phyloP scores from a whole-genome alignment of 2,888 invertebrate genomes.

The Drosophila formosana region DNA sequence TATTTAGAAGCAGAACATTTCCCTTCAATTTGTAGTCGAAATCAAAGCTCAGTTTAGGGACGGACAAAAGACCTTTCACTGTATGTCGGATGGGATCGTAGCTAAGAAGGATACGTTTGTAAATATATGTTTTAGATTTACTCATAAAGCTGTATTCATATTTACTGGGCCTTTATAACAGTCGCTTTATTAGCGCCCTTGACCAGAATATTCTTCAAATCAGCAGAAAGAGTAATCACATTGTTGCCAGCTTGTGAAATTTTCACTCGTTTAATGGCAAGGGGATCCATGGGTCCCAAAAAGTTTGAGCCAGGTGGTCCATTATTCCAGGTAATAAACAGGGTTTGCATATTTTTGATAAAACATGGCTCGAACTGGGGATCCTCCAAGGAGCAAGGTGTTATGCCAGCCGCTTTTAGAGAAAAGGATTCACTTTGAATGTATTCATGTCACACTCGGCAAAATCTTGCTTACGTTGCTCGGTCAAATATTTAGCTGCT shows the following conservation, averaged over 20 bases:
- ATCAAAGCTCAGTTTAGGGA: slow-evolving; percentile 88
- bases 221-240: not conserved
- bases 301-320: not conserved
- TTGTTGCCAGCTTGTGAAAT: slow-evolving; percentile 1
- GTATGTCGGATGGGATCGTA: slow-evolving; percentile 43
- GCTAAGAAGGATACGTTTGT: slow-evolving; percentile 22
- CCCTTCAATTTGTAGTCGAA: slow-evolving; percentile 89
- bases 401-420: not conserved
- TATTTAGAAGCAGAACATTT: slow-evolving; percentile 88
- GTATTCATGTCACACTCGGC: not conserved
- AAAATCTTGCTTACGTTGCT: not conserved
- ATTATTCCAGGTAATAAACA: not conserved
- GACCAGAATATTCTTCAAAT: not conserved
- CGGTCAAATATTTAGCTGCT: not conserved
- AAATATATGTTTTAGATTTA: not conserved
- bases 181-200: not conserved
- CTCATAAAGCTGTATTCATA: not conserved
- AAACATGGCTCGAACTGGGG: not conserved
- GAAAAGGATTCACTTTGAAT: not conserved
- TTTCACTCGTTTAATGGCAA: not conserved
- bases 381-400: not conserved
- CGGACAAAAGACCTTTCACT: slow-evolving; percentile 80
- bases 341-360: not conserved
- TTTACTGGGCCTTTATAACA: not conserved
- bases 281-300: not conserved